phyloP scores from a whole-genome alignment of 2,888 invertebrate species.

The Panorpa germanica region DNA sequence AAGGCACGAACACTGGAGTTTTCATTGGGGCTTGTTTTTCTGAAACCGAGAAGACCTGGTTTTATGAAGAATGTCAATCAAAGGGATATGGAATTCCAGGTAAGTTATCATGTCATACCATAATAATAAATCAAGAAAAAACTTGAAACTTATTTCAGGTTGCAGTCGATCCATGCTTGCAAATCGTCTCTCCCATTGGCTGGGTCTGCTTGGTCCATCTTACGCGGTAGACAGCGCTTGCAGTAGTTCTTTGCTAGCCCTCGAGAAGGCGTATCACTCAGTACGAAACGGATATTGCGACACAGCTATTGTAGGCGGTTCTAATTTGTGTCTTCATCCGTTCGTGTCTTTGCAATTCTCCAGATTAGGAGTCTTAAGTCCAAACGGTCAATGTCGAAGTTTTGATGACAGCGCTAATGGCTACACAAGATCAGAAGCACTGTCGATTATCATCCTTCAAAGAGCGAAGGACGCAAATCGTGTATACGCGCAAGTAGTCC shows the following conservation, averaged over 20 bases:
- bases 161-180: slow-evolving; percentile 7
- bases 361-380: slow-evolving; percentile 51
- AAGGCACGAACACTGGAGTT: slow-evolving; percentile 34
- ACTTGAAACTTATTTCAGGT: slow-evolving; percentile 26
- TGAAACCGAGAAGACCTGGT: slow-evolving; percentile 37
- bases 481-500: slow-evolving; percentile 48
- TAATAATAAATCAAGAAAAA: slow-evolving; percentile 17
- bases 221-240: slow-evolving; percentile 12
- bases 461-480: slow-evolving; percentile 44
- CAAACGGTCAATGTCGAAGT: slow-evolving; percentile 74
- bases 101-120: background rate
- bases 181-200: slow-evolving; percentile 27
- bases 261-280: slow-evolving; percentile 12
- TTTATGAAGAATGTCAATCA: background rate
- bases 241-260: slow-evolving; percentile 12
- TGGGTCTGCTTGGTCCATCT: slow-evolving; percentile 16
- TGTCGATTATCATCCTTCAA: slow-evolving; percentile 52
- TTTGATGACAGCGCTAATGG: slow-evolving; percentile 75
- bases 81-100: slow-evolving; percentile 18
- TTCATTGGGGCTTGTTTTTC: slow-evolving; percentile 29
- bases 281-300: slow-evolving; percentile 12
- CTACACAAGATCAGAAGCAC: slow-evolving; percentile 67
- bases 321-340: slow-evolving; percentile 30
- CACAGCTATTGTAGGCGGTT: slow-evolving; percentile 32
- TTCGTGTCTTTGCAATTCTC: slow-evolving; percentile 5